Percentiles rank a stretch among this genome's conserved stretches.
These are phyloP conservation scores for Notarius lentiginosus DNA, from an alignment of 2,113 vertebrate genomes.

Conservation along the genomic window DNA sequence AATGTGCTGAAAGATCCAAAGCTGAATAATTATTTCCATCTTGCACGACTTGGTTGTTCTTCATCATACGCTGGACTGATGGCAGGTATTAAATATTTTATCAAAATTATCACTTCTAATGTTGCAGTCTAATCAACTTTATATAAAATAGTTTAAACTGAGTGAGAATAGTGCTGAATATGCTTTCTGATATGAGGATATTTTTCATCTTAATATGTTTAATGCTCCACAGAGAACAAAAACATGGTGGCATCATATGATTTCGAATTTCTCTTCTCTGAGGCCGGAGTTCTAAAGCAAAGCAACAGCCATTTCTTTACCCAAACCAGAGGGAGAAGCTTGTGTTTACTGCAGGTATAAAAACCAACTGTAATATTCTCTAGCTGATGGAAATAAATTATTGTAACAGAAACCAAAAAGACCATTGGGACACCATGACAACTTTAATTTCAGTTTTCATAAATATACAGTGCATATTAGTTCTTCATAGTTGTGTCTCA, in stretches of 20 bases:
- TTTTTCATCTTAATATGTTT: not conserved
- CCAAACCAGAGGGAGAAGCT: conserved; percentile 13
- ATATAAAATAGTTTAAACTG: not conserved
- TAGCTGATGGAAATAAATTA: not conserved
- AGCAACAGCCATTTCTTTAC: conserved; percentile 29
- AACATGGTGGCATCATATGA: conserved; percentile 27
- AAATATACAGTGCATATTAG: not conserved
- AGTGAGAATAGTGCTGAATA: not conserved
- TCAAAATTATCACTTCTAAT: not conserved
- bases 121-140: too few relatives aligned
- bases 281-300: conserved; percentile 26
- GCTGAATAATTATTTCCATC: conserved; percentile 43
- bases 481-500: not conserved
- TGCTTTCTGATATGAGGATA: not conserved
- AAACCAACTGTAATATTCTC: not conserved
- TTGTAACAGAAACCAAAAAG: not conserved
- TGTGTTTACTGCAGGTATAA: conserved; percentile 35
- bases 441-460: not conserved
- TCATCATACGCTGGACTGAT: conserved; percentile 38
- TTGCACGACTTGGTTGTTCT: conserved; percentile 41
- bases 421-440: not conserved
- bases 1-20: conserved; percentile 36
- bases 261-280: conserved; percentile 42
- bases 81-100: conserved; percentile 23
- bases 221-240: conserved; percentile 25